phyloP scores from a whole-genome alignment of 2,888 invertebrate species.

The Bibio marci region DNA sequence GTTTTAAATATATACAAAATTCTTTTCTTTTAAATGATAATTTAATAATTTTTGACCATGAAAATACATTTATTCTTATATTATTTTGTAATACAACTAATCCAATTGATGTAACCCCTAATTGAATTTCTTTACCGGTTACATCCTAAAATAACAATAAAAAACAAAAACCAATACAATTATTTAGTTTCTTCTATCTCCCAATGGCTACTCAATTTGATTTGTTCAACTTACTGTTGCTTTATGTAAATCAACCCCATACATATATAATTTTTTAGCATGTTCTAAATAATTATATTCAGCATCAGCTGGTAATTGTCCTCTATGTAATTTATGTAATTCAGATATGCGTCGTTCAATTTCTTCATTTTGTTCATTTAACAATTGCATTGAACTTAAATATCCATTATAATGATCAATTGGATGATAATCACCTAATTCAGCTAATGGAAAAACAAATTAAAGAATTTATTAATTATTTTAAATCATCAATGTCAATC shows the following conservation, averaged over 20 bases:
- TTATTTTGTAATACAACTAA: constrained; percentile 88
- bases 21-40: constrained; percentile 97
- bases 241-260: constrained; percentile 89
- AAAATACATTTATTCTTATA: constrained; percentile 84
- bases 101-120: constrained; percentile 91
- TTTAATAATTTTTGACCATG: constrained; percentile 97
- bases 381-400: constrained; percentile 61
- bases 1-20: constrained; percentile 87
- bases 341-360: constrained; percentile 80
- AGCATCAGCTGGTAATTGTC: constrained; percentile 90
- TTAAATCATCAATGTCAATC: background rate
- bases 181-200: background rate
- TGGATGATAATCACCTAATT: constrained; percentile 85
- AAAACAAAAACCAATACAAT: constrained; percentile 1
- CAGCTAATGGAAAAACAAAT: constrained; percentile 38
- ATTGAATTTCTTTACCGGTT: constrained; percentile 76
- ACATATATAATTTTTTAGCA: constrained; percentile 87
- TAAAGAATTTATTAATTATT: constrained; percentile 5
- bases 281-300: constrained; percentile 94
- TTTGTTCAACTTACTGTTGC: constrained; percentile 33
- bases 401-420: constrained; percentile 72
- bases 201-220: background rate
- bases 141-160: constrained; percentile 53
- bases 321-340: constrained; percentile 80
- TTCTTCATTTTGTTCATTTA: constrained; percentile 73